Base-by-base conservation (phyloP, 2,797 vertebrate species). In the Myripristis jacobus region DNA sequence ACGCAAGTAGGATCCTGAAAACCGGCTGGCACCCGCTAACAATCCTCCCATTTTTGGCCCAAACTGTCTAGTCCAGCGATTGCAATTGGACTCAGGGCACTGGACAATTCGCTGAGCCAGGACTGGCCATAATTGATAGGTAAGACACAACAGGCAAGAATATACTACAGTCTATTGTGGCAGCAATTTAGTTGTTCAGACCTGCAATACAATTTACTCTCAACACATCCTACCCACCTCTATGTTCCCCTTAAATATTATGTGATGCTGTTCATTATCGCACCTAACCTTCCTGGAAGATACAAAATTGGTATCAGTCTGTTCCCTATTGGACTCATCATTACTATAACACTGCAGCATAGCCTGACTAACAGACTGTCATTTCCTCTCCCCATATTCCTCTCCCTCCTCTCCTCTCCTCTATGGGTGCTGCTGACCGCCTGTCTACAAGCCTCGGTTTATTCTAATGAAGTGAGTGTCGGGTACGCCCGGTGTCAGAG, bases 401-500 rank as follows among this genome's bases (percentile, higher is more conserved):
- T 70, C 67, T 70, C 66, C 56, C n/a, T 77, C 43, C 55, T 38
- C 55, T 71, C 27, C 50, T 75, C 54, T 74, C 61, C 22, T 8
- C 34, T 55, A 47, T 10, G 15, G 52, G 54, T 50, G 59, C 60
- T 66, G 55, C 72, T 2, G 16, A 19, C 66, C 69, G 63, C 52
- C n/a, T 66, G 84, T 83, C 80, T 76, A 59, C 48, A 11, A 24
- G 67, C 44, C 62, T 72, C 21, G 24, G 66, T 80, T 88, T 79
- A 88, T 88, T 90, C 73, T 89, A 91, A 90, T 89, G 82, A 91
- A 84, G 59, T 55, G 61, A 70, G 71, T 22, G 27, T 58, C 62
- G 79, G 85, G 82, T 82, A 82, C 81, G 84, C 50, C 68, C 1
- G 7, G 71, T 86, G 85, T 92, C 89, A 88, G 80, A 83, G 70